Evolutionary conservation across 2,113 vertebrate genomes (phyloP).

Genomic region (Myrmophylax atrothorax): DNA sequence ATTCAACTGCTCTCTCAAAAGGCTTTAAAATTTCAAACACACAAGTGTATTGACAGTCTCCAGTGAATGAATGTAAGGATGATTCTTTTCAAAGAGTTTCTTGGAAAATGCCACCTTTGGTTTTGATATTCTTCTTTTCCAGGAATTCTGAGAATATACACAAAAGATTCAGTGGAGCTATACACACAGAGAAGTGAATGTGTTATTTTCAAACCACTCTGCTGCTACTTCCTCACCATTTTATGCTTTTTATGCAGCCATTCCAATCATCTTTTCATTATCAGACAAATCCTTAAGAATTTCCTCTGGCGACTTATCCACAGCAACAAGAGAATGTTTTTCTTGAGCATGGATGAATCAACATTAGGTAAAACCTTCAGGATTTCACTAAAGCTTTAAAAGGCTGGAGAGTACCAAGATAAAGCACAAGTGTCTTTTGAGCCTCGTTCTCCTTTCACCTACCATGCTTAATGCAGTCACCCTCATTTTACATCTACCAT

Average conservation of each 20-base stretch:
- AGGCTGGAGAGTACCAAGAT: neutral
- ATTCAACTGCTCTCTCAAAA: constrained; percentile 14
- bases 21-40: neutral
- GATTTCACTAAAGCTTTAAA: neutral
- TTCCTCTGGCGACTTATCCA: constrained; percentile 32
- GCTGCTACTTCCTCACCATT: constrained; percentile 46
- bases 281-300: constrained; percentile 63
- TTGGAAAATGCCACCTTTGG: constrained; percentile 36
- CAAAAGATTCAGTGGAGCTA: constrained; percentile 46
- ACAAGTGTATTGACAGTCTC: neutral
- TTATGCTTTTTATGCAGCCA: constrained; percentile 46
- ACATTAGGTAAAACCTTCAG: constrained; percentile 23
- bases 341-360: neutral
- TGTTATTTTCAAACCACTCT: constrained; percentile 38
- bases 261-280: constrained; percentile 59
- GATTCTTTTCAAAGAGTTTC: constrained; percentile 26
- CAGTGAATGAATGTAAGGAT: constrained; percentile 13
- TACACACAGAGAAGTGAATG: neutral
- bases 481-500: neutral
- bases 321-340: constrained; percentile 43
- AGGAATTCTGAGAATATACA: constrained; percentile 50
- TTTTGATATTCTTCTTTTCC: constrained; percentile 40
- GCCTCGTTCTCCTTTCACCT: neutral
- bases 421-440: neutral
- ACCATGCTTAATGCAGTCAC: neutral